Evolutionary conservation across 1,140 invertebrate genomes (phyloP).

Genomic region (Macrotrachela quadricornifera): DNA sequence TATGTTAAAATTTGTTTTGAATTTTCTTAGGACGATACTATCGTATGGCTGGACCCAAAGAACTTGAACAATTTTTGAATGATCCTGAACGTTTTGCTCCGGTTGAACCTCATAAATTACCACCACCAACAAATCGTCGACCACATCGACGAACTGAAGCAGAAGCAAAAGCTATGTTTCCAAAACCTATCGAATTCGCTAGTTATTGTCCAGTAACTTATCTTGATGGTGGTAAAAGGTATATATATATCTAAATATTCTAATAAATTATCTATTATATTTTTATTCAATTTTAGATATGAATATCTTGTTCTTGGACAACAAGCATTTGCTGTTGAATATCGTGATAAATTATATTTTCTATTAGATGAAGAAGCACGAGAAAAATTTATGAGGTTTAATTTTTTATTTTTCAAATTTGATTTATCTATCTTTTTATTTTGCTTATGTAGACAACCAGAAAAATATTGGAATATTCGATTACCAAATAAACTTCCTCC

Average conservation of each 20-base stretch:
- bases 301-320: conserved; percentile 25
- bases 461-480: conserved; percentile 22
- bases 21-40: conserved; percentile 23
- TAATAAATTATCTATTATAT: neutral
- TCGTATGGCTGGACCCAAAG: conserved; percentile 20
- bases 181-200: conserved; percentile 17
- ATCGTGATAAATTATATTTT: conserved; percentile 21
- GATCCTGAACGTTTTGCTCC: conserved; percentile 27
- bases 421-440: neutral
- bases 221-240: conserved; percentile 25
- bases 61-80: conserved; percentile 21
- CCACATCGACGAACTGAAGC: conserved; percentile 16
- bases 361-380: conserved; percentile 25
- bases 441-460: conserved; percentile 20
- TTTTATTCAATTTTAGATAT: conserved; percentile 13
- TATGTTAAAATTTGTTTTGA: neutral
- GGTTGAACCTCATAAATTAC: conserved; percentile 19
- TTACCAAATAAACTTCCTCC: conserved; percentile 31
- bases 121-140: conserved; percentile 18
- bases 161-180: conserved; percentile 15
- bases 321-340: conserved; percentile 22
- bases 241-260: neutral
- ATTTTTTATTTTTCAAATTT: neutral
- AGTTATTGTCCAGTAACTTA: conserved; percentile 31
- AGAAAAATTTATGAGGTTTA: conserved; percentile 24